A percentile compares a stretch with the other conserved stretches of the same genome.
phyloP scores from a whole-genome alignment of 2,888 invertebrate genomes.

The Drosophila austrosaltans region DNA sequence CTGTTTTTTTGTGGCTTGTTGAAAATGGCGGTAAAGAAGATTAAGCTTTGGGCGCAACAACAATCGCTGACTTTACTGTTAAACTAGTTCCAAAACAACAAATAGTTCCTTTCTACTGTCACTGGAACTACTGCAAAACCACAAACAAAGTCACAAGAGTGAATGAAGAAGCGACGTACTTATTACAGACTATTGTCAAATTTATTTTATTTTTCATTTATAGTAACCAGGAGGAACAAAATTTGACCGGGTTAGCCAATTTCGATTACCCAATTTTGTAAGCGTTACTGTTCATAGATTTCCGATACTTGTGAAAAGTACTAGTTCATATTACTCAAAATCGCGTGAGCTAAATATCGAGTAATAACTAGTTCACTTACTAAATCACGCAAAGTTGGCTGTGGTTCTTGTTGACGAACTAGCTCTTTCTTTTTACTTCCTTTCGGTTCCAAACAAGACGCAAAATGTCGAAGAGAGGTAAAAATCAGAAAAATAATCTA shows the following conservation, averaged over 20 bases:
- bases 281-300: background rate
- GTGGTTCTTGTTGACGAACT: constrained; percentile 54
- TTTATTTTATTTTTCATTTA: background rate
- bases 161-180: too few species aligned
- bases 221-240: background rate
- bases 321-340: background rate
- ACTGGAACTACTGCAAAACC: background rate
- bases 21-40: background rate
- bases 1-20: background rate
- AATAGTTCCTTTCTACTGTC: background rate
- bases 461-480: constrained; percentile 88
- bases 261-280: background rate
- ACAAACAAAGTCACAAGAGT: too few species aligned
- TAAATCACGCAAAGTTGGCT: constrained; percentile 54
- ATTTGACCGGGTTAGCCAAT: background rate
- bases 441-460: constrained; percentile 84
- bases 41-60: background rate
- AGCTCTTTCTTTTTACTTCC: constrained; percentile 82
- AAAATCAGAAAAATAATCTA: constrained; percentile 83
- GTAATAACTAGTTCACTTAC: background rate
- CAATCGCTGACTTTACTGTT: background rate
- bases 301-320: background rate
- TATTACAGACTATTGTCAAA: background rate
- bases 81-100: background rate
- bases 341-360: background rate